Percentiles rank a stretch among this genome's conserved stretches.
These are phyloP conservation scores for Drosophila arawakana DNA, from an alignment of 1,140 invertebrate genomes.

Conservation along the genomic window DNA sequence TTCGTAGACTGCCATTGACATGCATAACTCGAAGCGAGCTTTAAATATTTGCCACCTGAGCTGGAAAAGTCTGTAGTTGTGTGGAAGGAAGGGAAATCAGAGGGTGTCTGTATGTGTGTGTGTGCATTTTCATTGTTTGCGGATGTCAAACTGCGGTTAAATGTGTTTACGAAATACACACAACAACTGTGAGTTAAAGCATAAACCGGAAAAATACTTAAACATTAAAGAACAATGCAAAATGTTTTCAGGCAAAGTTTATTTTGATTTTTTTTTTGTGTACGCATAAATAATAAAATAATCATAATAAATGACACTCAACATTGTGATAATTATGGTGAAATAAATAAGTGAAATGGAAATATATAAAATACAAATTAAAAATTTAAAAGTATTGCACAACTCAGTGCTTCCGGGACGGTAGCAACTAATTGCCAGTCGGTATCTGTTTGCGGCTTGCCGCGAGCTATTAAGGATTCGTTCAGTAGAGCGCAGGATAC, in stretches of 20 bases:
- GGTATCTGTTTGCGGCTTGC: conserved; percentile 38
- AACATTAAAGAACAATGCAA: conserved; percentile 1
- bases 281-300: conserved; percentile 8
- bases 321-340: conserved; percentile 7
- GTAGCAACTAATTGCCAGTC: conserved; percentile 44
- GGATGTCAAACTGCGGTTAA: conserved; percentile 68
- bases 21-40: conserved; percentile 25
- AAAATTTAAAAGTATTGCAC: conserved; percentile 17
- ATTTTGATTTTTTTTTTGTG: conserved; percentile 2
- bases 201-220: neutral
- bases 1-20: conserved; percentile 22
- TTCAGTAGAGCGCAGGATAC: conserved; percentile 7
- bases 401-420: conserved; percentile 7
- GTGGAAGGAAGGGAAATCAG: neutral
- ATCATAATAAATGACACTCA: conserved; percentile 13
- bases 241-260: neutral
- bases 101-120: neutral
- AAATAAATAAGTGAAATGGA: conserved; percentile 3
- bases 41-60: conserved; percentile 38
- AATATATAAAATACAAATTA: neutral
- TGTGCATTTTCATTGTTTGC: conserved; percentile 35
- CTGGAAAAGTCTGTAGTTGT: conserved; percentile 1
- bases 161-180: conserved; percentile 54
- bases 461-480: conserved; percentile 42
- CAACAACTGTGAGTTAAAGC: conserved; percentile 11